Percentiles rank a stretch among this genome's conserved stretches.
Evolutionary conservation across 2,888 invertebrate species (phyloP).

Genomic region (Epistrophe grossulariae): DNA sequence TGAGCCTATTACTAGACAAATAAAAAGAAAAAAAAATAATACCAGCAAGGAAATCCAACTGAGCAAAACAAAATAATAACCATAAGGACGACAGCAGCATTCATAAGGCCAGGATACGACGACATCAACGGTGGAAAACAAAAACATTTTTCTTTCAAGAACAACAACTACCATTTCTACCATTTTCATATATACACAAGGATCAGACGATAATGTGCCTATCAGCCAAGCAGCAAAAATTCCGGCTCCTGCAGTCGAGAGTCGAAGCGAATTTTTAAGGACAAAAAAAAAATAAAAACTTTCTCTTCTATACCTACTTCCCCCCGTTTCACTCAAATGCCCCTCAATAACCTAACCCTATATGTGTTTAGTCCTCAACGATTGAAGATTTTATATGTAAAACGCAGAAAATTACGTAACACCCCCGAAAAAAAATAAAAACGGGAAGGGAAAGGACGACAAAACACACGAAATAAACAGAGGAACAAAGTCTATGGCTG

Average conservation of each 20-base stretch:
- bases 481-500: slow-evolving; percentile 46
- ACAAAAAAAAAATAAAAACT: slow-evolving; percentile 42
- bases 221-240: slow-evolving; percentile 53
- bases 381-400: slow-evolving; percentile 72
- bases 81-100: slow-evolving; percentile 59
- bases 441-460: slow-evolving; percentile 45
- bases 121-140: slow-evolving; percentile 52
- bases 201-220: slow-evolving; percentile 68
- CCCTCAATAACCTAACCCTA: neutral
- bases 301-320: slow-evolving; percentile 11
- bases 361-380: slow-evolving; percentile 6
- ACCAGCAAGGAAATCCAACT: slow-evolving; percentile 61
- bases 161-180: slow-evolving; percentile 12
- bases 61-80: slow-evolving; percentile 75
- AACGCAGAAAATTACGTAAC: slow-evolving; percentile 75
- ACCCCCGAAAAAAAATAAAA: slow-evolving; percentile 58
- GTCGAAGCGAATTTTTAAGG: slow-evolving; percentile 23
- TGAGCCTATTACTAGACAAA: slow-evolving; percentile 41
- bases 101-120: slow-evolving; percentile 34
- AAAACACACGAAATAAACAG: slow-evolving; percentile 62
- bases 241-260: slow-evolving; percentile 38
- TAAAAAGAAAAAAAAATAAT: neutral
- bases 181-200: slow-evolving; percentile 26
- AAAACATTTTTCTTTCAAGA: slow-evolving; percentile 55
- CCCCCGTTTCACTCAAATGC: slow-evolving; percentile 7